These are phyloP conservation scores for Fregata magnificens DNA, from an alignment of 2,113 vertebrate species.

Conservation along the genomic window DNA sequence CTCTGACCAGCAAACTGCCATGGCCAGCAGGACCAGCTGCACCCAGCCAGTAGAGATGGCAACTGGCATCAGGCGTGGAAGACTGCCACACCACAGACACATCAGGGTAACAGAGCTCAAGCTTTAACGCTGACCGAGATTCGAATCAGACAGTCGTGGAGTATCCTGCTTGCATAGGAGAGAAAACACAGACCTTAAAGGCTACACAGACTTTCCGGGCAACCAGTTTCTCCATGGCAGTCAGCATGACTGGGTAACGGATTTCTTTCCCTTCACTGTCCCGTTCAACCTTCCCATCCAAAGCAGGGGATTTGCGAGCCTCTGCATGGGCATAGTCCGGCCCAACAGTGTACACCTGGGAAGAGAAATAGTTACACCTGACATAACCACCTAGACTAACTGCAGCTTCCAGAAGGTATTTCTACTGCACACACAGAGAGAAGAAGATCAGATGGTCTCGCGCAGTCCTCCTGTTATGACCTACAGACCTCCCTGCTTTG, in stretches of 20 bases:
- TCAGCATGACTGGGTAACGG: slow-evolving; percentile 97
- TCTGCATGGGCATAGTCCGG: slow-evolving; percentile 97
- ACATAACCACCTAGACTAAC: neutral
- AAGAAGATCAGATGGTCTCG: neutral
- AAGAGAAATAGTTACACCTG: neutral
- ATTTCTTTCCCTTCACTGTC: slow-evolving; percentile 98
- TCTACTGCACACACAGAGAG: neutral
- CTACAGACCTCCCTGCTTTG: neutral
- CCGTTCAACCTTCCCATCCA: slow-evolving; percentile 97
- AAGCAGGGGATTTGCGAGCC: slow-evolving; percentile 94
- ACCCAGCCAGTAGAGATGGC: neutral
- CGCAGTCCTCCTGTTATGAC: neutral
- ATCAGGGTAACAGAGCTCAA: neutral
- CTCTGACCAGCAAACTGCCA: neutral
- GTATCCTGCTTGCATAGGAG: neutral
- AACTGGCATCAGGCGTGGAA: neutral
- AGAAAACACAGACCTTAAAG: slow-evolving; percentile 86
- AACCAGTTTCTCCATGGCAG: slow-evolving; percentile 97
- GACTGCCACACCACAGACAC: no score
- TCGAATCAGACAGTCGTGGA: neutral
- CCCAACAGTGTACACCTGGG: slow-evolving; percentile 96
- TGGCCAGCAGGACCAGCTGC: neutral
- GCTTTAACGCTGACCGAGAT: neutral
- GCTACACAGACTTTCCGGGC: slow-evolving; percentile 96
- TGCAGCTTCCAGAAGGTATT: neutral